A percentile compares a stretch with the other conserved stretches of the same genome.
phyloP scores from a whole-genome alignment of 2,888 invertebrate genomes.

The Lasioglossum oenotherae region DNA sequence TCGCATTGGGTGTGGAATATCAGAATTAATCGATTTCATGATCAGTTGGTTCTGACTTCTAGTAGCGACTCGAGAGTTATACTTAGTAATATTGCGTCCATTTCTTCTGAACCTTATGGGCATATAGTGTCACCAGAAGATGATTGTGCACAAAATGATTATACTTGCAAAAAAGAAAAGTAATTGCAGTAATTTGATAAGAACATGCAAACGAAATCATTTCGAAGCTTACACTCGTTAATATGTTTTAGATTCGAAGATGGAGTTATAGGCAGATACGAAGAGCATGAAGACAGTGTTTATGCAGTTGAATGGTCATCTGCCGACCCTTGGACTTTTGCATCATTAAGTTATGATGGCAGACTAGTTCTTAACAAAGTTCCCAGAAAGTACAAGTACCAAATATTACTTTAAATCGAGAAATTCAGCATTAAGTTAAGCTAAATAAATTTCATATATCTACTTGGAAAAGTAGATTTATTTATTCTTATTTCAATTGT shows the following conservation, averaged over 20 bases:
- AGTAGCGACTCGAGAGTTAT: constrained; percentile 97
- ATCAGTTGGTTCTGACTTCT: constrained; percentile 96
- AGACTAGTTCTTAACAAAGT: constrained; percentile 96
- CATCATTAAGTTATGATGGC: constrained; percentile 99
- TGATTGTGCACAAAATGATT: constrained; percentile 83
- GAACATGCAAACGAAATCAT: background rate
- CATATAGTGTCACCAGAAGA: constrained; percentile 85
- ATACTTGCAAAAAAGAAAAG: constrained; percentile 85
- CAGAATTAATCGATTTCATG: constrained; percentile 98
- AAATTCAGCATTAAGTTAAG: constrained; percentile 2
- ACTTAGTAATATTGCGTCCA: constrained; percentile 93
- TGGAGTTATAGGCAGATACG: constrained; percentile 95
- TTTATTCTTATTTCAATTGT: constrained; percentile 29
- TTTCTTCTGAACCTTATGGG: constrained; percentile 92
- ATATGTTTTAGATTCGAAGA: constrained; percentile 88
- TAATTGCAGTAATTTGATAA: constrained; percentile 73
- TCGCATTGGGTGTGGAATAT: constrained; percentile 98
- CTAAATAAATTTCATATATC: constrained; percentile 44
- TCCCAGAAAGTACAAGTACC: constrained; percentile 97
- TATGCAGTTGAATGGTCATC: constrained; percentile 99
- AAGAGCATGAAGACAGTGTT: constrained; percentile 99
- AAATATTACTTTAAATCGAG: constrained; percentile 90
- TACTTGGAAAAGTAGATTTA: constrained; percentile 63
- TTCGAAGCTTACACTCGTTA: background rate
- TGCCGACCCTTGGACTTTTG: constrained; percentile 99